These are phyloP conservation scores for Catamblyrhynchus diadema DNA, from an alignment of 2,797 vertebrate species.

Conservation along the genomic window DNA sequence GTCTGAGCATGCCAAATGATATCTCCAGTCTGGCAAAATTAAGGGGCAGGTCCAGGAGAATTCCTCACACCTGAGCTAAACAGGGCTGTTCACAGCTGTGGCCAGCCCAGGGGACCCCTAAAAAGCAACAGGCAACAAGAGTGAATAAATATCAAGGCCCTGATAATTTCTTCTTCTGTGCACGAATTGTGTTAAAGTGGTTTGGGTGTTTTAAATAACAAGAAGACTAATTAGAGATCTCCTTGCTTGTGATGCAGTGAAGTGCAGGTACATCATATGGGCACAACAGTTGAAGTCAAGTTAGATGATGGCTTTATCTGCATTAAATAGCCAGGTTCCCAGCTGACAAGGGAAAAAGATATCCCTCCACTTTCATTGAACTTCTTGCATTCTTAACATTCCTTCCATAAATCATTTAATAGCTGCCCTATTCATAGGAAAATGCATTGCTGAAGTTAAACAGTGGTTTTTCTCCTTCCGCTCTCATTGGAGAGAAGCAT, in stretches of 20 bases:
- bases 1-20: background rate
- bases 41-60: background rate
- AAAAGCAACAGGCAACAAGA: background rate
- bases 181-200: background rate
- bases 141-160: background rate
- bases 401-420: conserved; percentile 38
- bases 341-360: background rate
- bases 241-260: background rate
- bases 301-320: background rate
- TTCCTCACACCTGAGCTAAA: background rate
- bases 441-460: conserved; percentile 27
- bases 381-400: conserved; percentile 43
- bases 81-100: background rate
- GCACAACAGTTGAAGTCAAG: background rate
- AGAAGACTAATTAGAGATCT: background rate
- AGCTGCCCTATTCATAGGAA: conserved; percentile 49
- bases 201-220: background rate
- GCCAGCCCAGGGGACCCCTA: background rate
- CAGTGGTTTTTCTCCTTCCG: background rate
- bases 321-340: background rate
- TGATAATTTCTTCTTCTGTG: background rate
- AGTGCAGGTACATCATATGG: background rate
- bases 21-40: background rate
- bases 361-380: background rate
- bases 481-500: conserved; percentile 2